Conservation (phyloP, 1,140 invertebrate genomes). For the Heliconius melpomene region DNA sequence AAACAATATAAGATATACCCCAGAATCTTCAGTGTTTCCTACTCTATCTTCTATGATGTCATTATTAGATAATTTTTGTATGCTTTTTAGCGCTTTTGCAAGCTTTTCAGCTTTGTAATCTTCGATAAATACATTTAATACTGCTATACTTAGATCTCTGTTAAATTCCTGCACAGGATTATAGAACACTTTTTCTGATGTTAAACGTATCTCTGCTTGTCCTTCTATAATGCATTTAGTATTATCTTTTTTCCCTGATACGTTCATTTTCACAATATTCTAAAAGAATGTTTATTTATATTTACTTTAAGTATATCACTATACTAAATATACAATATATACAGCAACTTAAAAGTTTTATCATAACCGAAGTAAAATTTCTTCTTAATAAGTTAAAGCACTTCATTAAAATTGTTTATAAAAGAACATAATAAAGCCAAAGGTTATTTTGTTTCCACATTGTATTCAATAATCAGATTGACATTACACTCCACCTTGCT, state of each 20-base stretch:
- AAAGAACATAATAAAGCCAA: not conserved
- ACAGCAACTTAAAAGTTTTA: not conserved
- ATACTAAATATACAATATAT: not conserved
- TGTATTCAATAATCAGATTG: not conserved
- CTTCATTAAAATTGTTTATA: constrained; percentile 19
- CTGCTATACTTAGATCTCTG: constrained; percentile 92
- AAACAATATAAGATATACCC: constrained; percentile 29
- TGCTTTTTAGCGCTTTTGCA: constrained; percentile 37
- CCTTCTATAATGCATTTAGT: constrained; percentile 84
- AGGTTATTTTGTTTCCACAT: not conserved
- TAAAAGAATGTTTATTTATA: constrained; percentile 31
- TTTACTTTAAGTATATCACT: not conserved
- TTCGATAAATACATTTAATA: constrained; percentile 82
- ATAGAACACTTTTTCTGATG: constrained; percentile 92
- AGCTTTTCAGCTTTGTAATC: constrained; percentile 66
- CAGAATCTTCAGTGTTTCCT: constrained; percentile 29
- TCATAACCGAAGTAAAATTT: constrained; percentile 11
- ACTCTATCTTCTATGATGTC: constrained; percentile 29
- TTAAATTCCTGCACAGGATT: constrained; percentile 99
- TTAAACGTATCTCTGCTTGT: constrained; percentile 86
- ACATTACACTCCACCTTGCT: too few relatives aligned
- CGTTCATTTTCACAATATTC: constrained; percentile 63
- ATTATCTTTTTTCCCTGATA: constrained; percentile 29
- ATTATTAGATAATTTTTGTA: constrained; percentile 45
- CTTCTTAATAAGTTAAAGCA: constrained; percentile 14